phyloP scores from a whole-genome alignment of 2,797 vertebrate species.

The Silurus lanzhouensis region DNA sequence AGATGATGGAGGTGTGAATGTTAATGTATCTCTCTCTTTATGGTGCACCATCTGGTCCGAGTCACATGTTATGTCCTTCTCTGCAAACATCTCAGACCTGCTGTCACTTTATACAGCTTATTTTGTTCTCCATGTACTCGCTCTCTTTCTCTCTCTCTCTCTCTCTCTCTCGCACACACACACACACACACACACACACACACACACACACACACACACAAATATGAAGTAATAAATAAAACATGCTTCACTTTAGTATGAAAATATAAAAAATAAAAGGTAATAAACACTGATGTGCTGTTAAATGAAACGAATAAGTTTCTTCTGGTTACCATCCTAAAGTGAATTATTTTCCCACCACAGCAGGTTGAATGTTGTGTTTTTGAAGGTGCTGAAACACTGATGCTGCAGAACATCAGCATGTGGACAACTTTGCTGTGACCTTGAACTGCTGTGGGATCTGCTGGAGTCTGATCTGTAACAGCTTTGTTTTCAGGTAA shows the following conservation, averaged over 20 bases:
- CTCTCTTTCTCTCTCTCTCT: too few relatives aligned
- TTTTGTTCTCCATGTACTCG: background rate
- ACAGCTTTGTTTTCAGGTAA: background rate
- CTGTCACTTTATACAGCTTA: background rate
- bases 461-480: background rate
- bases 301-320: too few relatives aligned
- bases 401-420: too few relatives aligned
- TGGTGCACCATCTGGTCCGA: constrained; percentile 8
- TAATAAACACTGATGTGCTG: too few relatives aligned
- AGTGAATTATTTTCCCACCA: background rate
- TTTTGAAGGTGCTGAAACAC: too few relatives aligned
- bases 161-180: too few relatives aligned
- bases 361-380: background rate
- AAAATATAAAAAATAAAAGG: background rate
- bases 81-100: background rate
- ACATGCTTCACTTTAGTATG: background rate
- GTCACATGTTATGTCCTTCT: background rate
- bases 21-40: background rate
- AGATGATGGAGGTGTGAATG: constrained; percentile 13
- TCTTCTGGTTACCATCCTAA: background rate
- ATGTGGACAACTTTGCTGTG: too few relatives aligned
- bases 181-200: background rate
- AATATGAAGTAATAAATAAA: background rate
- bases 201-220: background rate
- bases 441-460: too few relatives aligned